Conservation (phyloP, 2,888 invertebrate genomes). For the Leuctra nigra region DNA sequence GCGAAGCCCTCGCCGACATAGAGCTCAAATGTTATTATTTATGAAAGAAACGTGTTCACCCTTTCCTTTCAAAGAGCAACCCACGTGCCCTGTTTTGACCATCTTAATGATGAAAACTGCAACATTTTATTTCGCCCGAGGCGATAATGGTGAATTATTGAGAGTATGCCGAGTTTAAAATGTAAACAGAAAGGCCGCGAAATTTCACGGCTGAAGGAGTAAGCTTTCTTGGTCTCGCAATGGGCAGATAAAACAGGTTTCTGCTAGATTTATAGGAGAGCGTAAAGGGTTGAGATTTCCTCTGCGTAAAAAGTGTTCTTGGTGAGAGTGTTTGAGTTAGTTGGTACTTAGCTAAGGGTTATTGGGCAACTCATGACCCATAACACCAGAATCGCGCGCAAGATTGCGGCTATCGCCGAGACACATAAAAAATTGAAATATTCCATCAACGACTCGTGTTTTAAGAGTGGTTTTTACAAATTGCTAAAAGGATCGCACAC, state of each 20-base stretch:
- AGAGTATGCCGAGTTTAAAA: slow-evolving; percentile 10
- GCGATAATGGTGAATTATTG: slow-evolving; percentile 16
- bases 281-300: slow-evolving; percentile 17
- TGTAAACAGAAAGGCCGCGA: slow-evolving; percentile 14
- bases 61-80: slow-evolving; percentile 3
- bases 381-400: no score
- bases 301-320: neutral
- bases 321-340: slow-evolving; percentile 17
- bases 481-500: no score
- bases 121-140: slow-evolving; percentile 6
- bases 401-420: no score
- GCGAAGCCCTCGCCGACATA: neutral
- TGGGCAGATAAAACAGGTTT: neutral
- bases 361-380: slow-evolving; percentile 15
- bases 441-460: no score
- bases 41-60: slow-evolving; percentile 23
- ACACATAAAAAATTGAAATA: no score
- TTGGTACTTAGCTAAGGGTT: slow-evolving; percentile 13
- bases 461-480: no score
- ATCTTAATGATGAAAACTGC: slow-evolving; percentile 9
- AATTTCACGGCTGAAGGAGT: neutral
- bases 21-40: slow-evolving; percentile 13
- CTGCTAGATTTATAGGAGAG: neutral
- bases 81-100: neutral
- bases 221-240: neutral